Conservation (phyloP, 2,888 invertebrate genomes). For the Toxonevra muliebris region DNA sequence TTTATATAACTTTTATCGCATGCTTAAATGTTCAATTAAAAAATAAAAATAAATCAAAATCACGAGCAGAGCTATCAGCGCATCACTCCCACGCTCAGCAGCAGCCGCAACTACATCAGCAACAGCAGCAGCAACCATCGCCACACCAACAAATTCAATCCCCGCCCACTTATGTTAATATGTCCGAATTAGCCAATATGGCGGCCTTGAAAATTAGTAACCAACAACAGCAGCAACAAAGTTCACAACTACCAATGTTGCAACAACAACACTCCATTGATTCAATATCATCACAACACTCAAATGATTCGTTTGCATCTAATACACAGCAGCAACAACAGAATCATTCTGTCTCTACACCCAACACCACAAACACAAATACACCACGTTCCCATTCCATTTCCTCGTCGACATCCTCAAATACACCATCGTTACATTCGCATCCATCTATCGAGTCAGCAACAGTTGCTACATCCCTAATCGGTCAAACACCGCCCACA, state of each 20-base stretch:
- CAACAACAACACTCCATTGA: slow-evolving; percentile 69
- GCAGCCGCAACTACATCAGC: slow-evolving; percentile 46
- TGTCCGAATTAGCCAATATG: slow-evolving; percentile 87
- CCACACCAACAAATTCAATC: slow-evolving; percentile 44
- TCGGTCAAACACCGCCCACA: slow-evolving; percentile 54
- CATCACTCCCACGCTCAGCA: slow-evolving; percentile 58
- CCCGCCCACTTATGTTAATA: slow-evolving; percentile 89
- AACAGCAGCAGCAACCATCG: slow-evolving; percentile 46
- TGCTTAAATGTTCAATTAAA: slow-evolving; percentile 30
- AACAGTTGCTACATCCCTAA: slow-evolving; percentile 55
- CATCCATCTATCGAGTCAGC: slow-evolving; percentile 61
- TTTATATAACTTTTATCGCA: slow-evolving; percentile 33
- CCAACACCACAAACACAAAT: slow-evolving; percentile 23
- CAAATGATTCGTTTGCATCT: slow-evolving; percentile 57
- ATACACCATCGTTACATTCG: slow-evolving; percentile 58
- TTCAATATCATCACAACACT: slow-evolving; percentile 59
- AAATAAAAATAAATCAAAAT: slow-evolving; percentile 23
- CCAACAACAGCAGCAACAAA: slow-evolving; percentile 62
- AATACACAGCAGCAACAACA: slow-evolving; percentile 41
- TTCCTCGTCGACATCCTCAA: slow-evolving; percentile 56
- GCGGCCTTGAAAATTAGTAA: slow-evolving; percentile 78
- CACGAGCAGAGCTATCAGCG: slow-evolving; percentile 57
- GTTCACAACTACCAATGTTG: slow-evolving; percentile 55
- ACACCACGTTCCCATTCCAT: slow-evolving; percentile 57
- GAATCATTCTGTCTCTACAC: slow-evolving; percentile 29